Evolutionary conservation across 1,140 invertebrate genomes (phyloP).

Genomic region (Caenorhabditis remanei): DNA sequence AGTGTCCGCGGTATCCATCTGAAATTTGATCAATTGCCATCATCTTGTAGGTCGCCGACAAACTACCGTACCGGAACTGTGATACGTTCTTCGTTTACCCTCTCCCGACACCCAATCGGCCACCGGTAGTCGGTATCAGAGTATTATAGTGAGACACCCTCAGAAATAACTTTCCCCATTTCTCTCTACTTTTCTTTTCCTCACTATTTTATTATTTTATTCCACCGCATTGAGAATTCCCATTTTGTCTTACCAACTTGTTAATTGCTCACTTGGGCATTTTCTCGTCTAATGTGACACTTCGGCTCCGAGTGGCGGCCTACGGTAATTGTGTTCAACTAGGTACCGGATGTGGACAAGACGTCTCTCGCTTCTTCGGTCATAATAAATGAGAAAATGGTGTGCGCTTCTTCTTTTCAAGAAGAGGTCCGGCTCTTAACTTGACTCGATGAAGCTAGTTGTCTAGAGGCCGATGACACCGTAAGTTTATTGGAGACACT

Average conservation of each 20-base stretch:
- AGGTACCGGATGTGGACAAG: constrained; percentile 14
- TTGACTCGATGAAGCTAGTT: constrained; percentile 39
- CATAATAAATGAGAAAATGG: constrained; percentile 57
- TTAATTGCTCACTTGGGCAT: constrained; percentile 42
- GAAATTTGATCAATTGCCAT: constrained; percentile 52
- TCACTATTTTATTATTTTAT: constrained; percentile 3
- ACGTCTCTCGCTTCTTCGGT: constrained; percentile 1
- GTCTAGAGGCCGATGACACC: constrained; percentile 8
- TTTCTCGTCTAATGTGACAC: constrained; percentile 38
- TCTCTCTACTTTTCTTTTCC: not conserved
- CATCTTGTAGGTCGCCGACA: constrained; percentile 49
- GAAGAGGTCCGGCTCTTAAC: not conserved
- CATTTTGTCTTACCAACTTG: constrained; percentile 44
- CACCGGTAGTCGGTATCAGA: not conserved
- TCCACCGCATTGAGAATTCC: constrained; percentile 28
- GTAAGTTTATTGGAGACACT: constrained; percentile 42
- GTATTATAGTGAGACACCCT: not conserved
- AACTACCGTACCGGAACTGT: constrained; percentile 53
- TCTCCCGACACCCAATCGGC: constrained; percentile 13
- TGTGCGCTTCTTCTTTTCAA: constrained; percentile 28
- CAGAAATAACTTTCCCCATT: not conserved
- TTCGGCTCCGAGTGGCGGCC: not conserved
- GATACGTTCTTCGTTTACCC: not conserved
- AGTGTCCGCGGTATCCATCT: constrained; percentile 38
- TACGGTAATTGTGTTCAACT: constrained; percentile 51